Base-by-base conservation (phyloP, 1,140 invertebrate genomes). In the Drosophila watanabei region DNA sequence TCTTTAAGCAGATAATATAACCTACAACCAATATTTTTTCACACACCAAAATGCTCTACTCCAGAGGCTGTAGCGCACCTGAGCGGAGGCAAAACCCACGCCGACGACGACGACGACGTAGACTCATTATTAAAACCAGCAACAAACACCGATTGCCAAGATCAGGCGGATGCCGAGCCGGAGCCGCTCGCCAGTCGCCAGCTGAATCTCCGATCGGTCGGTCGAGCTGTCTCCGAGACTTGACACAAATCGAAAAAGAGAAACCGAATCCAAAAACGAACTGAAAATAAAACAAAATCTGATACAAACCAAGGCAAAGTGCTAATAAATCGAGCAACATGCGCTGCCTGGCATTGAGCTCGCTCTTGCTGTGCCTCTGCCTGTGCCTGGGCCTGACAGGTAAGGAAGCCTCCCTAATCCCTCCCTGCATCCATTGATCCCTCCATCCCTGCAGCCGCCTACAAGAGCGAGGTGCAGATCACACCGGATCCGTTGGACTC, bases 401-500 rank as follows among this genome's bases (percentile, higher is more conserved):
- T 92, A 92, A 63, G 65, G 16, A 35, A 30, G 10, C 13, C 16
- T 28, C 6, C 5, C 11, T 2, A 39, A 35, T 7, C 43, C 14
- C 48, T 0, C 41, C 33, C 18, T 18, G 4, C n/a, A 14, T 9
- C 10, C 18, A 16, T 28, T 10, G 14, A 9, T 30, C 16, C 24
- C 2, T 49, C 0, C 9, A 30, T 13, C 5, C 20, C 10, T 11
- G 5, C 37, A 92, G 91, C 71, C 56, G 82, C 69, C 63, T 92
- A 92, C 51, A 89, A 80, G 39, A 91, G 71, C 51, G 91, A 92
- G 46, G 64, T 92, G 13, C 73, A 84, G 58, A 92, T 92, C 59
- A 93, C 92, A 0, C 89, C 92, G 0, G 79, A 78, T 11, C 92
- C 89, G 4, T 33, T 78, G 7, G 81, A 82, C 28, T 59, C 60